phyloP scores from a whole-genome alignment of 2,113 vertebrate genomes.

The Aspiorhynchus laticeps region DNA sequence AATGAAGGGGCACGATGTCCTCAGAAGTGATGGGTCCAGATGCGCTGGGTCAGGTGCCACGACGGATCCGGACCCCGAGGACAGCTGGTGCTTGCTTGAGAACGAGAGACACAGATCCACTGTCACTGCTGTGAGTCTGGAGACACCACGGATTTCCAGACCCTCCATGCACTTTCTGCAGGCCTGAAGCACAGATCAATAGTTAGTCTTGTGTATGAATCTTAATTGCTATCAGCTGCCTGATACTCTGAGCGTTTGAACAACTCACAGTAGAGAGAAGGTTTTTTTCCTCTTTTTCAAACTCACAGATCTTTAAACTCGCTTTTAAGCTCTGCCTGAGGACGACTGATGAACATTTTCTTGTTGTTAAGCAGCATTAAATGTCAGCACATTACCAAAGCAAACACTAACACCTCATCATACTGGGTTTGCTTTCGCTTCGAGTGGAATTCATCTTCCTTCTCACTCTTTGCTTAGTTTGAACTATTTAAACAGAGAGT shows the following conservation, averaged over 20 bases:
- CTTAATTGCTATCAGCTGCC: neutral
- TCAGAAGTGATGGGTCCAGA: slow-evolving; percentile 30
- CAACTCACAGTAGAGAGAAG: neutral
- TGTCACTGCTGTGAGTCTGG: neutral
- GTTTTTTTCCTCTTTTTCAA: neutral
- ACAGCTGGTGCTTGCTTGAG: slow-evolving; percentile 28
- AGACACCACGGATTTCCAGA: too few relatives aligned
- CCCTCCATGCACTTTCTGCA: neutral
- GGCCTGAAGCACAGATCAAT: neutral
- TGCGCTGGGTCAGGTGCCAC: slow-evolving; percentile 12
- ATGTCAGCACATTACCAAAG: neutral
- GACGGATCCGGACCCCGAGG: neutral
- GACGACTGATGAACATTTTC: neutral
- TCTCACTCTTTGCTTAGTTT: neutral
- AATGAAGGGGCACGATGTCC: slow-evolving; percentile 26
- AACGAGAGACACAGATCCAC: neutral
- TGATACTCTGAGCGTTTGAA: neutral
- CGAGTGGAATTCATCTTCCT: neutral
- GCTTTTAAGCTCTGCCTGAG: neutral
- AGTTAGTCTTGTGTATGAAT: neutral
- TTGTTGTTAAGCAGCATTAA: neutral
- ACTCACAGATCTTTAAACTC: neutral
- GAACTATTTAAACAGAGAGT: neutral
- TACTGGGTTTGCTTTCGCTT: neutral
- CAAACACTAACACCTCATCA: neutral